A percentile compares a stretch with the other conserved stretches of the same genome.
Conservation (phyloP, 2,888 invertebrate genomes). For the Petrophora chlorosata region DNA sequence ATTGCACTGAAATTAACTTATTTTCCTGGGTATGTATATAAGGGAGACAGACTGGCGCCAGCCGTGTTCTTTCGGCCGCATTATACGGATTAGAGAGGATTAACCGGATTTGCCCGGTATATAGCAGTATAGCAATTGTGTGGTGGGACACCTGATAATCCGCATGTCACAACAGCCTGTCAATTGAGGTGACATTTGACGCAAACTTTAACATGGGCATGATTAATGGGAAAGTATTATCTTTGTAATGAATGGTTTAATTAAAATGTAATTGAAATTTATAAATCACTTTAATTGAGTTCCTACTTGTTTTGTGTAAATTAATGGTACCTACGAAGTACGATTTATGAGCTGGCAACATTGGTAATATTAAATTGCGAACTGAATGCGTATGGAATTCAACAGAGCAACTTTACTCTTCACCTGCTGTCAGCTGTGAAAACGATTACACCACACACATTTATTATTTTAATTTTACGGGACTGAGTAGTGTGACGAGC, state of each 20-base stretch:
- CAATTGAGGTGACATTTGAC: slow-evolving; percentile 39
- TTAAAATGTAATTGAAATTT: slow-evolving; percentile 5
- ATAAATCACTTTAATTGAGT: not conserved
- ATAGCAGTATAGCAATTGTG: slow-evolving; percentile 24
- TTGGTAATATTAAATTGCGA: too few relatives aligned
- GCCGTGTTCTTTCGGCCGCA: slow-evolving; percentile 45
- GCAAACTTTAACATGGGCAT: slow-evolving; percentile 10
- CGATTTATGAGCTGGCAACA: too few relatives aligned
- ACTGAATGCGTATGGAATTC: too few relatives aligned
- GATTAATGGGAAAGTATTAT: slow-evolving; percentile 13
- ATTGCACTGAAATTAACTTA: slow-evolving; percentile 70
- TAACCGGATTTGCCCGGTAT: slow-evolving; percentile 11
- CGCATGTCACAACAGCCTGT: slow-evolving; percentile 42
- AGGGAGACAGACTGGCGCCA: slow-evolving; percentile 64
- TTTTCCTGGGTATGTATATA: slow-evolving; percentile 60
- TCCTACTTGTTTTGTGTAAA: too few relatives aligned
- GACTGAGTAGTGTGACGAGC: too few relatives aligned
- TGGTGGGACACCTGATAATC: slow-evolving; percentile 24
- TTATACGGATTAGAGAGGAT: slow-evolving; percentile 34
- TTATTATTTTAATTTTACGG: too few relatives aligned
- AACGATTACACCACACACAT: too few relatives aligned
- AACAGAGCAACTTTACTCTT: too few relatives aligned
- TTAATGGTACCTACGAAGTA: too few relatives aligned
- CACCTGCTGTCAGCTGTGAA: too few relatives aligned
- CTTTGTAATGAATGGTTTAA: slow-evolving; percentile 1